Base-by-base conservation (phyloP, 2,797 vertebrate genomes). In the Peromyscus aztecus region DNA sequence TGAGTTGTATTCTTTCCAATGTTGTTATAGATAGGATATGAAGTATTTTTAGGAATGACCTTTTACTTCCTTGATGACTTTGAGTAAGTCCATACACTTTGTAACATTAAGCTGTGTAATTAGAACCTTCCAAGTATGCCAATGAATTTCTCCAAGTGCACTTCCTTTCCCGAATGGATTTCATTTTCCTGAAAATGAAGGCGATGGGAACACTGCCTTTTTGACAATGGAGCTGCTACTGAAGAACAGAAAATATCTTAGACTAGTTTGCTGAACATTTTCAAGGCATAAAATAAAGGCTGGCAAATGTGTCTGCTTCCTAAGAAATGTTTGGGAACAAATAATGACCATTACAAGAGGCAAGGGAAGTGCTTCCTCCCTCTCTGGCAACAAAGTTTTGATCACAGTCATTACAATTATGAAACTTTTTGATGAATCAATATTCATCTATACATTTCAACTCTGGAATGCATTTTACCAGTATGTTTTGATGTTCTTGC, bases 371-470 rank as follows among this genome's bases (percentile, higher is more conserved):
- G 3, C 1, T 84, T 77, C 49, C 24, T 82, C 8, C 24, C 8
- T 63, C 12, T 73, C 40, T 84, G 12, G 5, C 69, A 40, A 37
- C 3, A 31, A 93, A 80, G 84, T 61, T 90, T 78, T 88, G 17
- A 95, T 13, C 90, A 86, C 3, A 71, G 63, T 24, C 63, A 37
- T 94, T 85, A 94, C 94, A 94, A 73, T 88, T 67, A 84, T 55
- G 61, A 69, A 89, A 43, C 8, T 17, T 85, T 91, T 83, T 85
- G 16, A 82, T 52, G 31, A 59, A 40, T 89, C 37, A 81, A 34
- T 65, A 86, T 91, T 81, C 52, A 95, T 61, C 12, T 75, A 31
- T 40, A 81, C 37, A 85, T 94, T 94, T 7, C 65, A 46, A 63
- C 37, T 92, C 71, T 37, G 1, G 84, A 81, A 37, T 40, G 1